Evolutionary conservation across 2,888 invertebrate genomes (phyloP).

Genomic region (Pherbina coryleti): DNA sequence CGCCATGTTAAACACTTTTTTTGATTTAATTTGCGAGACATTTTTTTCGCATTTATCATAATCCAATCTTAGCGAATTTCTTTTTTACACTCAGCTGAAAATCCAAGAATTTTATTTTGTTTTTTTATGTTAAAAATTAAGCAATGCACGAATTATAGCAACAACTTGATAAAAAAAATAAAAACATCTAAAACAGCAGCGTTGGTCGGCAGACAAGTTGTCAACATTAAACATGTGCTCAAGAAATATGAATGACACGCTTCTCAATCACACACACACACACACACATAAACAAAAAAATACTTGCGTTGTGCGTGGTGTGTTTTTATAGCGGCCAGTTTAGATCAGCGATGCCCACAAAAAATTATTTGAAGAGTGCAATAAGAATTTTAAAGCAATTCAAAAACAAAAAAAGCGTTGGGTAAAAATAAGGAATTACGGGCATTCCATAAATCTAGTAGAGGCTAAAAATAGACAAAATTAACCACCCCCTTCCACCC

Average conservation of each 20-base stretch:
- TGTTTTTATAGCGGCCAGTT: too few species aligned
- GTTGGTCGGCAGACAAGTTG: neutral
- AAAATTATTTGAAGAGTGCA: too few species aligned
- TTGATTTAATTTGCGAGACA: neutral
- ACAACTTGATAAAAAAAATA: neutral
- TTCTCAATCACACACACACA: neutral
- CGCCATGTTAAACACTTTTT: neutral
- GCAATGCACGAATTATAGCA: neutral
- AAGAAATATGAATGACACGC: conserved; percentile 8
- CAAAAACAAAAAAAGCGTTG: too few species aligned
- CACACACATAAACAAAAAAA: neutral
- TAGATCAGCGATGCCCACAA: too few species aligned
- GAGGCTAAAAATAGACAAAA: too few species aligned
- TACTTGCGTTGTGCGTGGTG: too few species aligned
- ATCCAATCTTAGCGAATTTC: neutral
- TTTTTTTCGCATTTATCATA: neutral
- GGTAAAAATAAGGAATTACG: too few species aligned
- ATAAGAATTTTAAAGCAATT: too few species aligned
- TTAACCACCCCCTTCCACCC: too few species aligned
- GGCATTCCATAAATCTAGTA: too few species aligned
- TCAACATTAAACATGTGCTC: conserved; percentile 13
- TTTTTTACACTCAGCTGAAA: neutral
- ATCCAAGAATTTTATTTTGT: neutral
- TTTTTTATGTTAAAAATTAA: neutral
- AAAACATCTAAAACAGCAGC: neutral